Evolutionary conservation across 2,797 vertebrate species (phyloP).

Genomic region (Acanthiza pusilla): DNA sequence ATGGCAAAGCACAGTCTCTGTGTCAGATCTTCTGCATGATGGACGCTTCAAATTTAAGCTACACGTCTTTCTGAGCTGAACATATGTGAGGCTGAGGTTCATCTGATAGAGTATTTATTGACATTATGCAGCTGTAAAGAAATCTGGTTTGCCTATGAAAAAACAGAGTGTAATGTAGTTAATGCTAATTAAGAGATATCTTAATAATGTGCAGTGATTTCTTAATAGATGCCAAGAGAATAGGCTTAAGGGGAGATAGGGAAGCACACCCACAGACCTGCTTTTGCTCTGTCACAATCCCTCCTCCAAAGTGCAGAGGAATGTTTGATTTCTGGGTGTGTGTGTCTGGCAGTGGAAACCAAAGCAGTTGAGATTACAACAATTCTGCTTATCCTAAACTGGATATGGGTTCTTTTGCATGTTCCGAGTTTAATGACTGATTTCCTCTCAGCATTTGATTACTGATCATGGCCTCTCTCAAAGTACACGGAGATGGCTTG

Average conservation of each 20-base stretch:
- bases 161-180: background rate
- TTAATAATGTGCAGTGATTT: constrained; percentile 4
- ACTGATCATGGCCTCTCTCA: background rate
- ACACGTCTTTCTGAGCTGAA: background rate
- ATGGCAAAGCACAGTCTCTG: background rate
- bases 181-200: constrained; percentile 13
- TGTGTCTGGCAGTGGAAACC: background rate
- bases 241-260: background rate
- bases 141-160: background rate
- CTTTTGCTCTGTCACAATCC: constrained; percentile 6
- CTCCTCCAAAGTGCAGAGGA: background rate
- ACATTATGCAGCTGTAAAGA: background rate
- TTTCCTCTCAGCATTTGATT: background rate
- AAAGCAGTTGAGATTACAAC: background rate
- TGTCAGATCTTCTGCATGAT: background rate
- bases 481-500: background rate
- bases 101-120: background rate
- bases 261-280: background rate
- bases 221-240: background rate
- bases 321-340: constrained; percentile 37
- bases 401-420: background rate
- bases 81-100: background rate
- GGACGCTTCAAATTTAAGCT: background rate
- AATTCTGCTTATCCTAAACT: background rate
- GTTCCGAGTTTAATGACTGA: background rate